Evolutionary conservation across 2,888 invertebrate genomes (phyloP).

Genomic region (Cataglyphis cursor): DNA sequence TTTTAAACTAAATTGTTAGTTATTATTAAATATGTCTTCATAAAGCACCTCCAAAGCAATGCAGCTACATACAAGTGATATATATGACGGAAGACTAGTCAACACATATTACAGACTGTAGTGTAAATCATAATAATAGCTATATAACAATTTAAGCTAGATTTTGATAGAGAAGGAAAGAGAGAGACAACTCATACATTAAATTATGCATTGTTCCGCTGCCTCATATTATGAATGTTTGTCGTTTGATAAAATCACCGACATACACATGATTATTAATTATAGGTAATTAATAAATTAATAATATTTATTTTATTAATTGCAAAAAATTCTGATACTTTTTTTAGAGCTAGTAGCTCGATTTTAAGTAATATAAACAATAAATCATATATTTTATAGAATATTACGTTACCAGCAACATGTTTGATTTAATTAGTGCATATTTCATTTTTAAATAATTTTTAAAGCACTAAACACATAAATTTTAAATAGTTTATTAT

Average conservation of each 20-base stretch:
- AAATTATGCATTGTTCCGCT: background rate
- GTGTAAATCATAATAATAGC: conserved; percentile 4
- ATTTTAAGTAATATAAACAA: conserved; percentile 13
- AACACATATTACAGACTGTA: conserved; percentile 19
- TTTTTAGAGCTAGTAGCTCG: conserved; percentile 10
- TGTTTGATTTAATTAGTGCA: conserved; percentile 12
- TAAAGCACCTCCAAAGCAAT: conserved; percentile 34
- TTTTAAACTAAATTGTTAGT: conserved; percentile 62
- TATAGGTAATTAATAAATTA: conserved; percentile 10
- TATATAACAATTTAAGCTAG: conserved; percentile 21
- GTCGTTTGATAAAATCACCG: background rate
- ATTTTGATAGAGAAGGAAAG: background rate
- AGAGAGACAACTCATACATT: background rate
- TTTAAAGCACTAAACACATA: background rate
- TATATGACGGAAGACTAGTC: conserved; percentile 19
- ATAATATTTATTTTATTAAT: conserved; percentile 27
- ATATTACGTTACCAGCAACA: conserved; percentile 13
- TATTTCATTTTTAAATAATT: background rate
- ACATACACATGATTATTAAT: conserved; percentile 25
- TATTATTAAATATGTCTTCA: conserved; percentile 55
- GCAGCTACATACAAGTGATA: conserved; percentile 20
- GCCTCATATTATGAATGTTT: background rate
- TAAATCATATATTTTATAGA: background rate
- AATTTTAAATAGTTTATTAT: background rate
- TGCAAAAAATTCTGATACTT: background rate